These are phyloP conservation scores for Nysson spinosus DNA, from an alignment of 2,888 invertebrate genomes.

Conservation along the genomic window DNA sequence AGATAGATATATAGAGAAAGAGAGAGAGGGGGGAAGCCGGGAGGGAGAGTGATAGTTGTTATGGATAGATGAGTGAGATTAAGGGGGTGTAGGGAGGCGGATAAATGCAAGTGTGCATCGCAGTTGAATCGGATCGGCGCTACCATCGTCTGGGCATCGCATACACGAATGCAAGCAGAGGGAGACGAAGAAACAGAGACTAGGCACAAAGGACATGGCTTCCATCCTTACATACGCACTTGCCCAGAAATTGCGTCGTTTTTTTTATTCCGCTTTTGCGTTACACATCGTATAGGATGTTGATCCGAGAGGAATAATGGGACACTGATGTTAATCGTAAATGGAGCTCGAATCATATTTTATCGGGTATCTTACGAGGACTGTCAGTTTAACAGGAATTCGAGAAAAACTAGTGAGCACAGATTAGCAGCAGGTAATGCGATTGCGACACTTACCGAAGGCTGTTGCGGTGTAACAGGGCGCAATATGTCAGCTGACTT, in stretches of 20 bases:
- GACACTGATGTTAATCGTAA: too few species aligned
- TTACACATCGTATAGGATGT: conserved; percentile 11
- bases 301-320: conserved; percentile 12
- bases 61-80: too few species aligned
- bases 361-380: too few species aligned
- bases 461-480: conserved; percentile 77
- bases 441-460: conserved; percentile 73
- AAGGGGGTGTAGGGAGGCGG: conserved; percentile 10
- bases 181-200: conserved; percentile 43
- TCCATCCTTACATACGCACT: conserved; percentile 58
- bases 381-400: conserved; percentile 35
- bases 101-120: conserved; percentile 43
- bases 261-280: conserved; percentile 34
- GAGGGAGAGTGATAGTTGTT: too few species aligned
- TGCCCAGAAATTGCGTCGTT: conserved; percentile 54
- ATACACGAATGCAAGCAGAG: conserved; percentile 30
- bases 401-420: conserved; percentile 63
- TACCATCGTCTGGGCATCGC: conserved; percentile 34
- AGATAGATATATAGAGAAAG: too few species aligned
- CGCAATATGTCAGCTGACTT: conserved; percentile 78
- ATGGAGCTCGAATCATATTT: too few species aligned
- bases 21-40: conserved; percentile 3
- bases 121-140: conserved; percentile 52
- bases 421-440: conserved; percentile 24
- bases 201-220: conserved; percentile 49